Conservation (phyloP, 2,113 vertebrate species). For the Nematolebias whitei region DNA sequence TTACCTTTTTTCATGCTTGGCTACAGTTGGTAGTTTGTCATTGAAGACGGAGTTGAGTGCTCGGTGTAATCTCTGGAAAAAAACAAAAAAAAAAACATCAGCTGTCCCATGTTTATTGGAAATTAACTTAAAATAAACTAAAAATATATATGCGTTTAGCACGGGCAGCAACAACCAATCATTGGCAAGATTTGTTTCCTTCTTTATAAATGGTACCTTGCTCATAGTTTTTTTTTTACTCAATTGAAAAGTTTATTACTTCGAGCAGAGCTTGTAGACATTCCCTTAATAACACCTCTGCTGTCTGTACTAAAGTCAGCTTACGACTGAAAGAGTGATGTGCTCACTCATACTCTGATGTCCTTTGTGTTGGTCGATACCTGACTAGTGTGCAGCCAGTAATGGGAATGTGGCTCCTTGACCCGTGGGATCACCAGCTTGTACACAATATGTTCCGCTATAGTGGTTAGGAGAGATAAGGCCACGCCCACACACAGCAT, state of each 20-base stretch:
- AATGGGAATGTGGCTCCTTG: conserved; percentile 89
- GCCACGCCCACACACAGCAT: conserved; percentile 92
- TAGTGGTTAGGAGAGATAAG: conserved; percentile 92
- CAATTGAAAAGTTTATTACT: neutral
- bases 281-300: neutral
- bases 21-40: conserved; percentile 87
- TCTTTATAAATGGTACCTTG: neutral
- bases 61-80: conserved; percentile 89
- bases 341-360: neutral
- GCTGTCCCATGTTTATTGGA: neutral
- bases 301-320: neutral
- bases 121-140: neutral
- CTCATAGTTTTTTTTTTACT: too few species aligned
- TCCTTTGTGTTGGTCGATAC: conserved; percentile 64
- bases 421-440: conserved; percentile 90
- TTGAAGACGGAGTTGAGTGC: conserved; percentile 93
- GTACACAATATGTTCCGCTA: conserved; percentile 92
- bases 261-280: neutral
- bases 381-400: conserved; percentile 98
- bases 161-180: conserved; percentile 3
- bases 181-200: neutral
- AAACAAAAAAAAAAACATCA: conserved; percentile 57
- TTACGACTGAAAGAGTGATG: neutral
- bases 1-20: conserved; percentile 90
- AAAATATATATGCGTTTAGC: neutral